These are phyloP conservation scores for Lapara coniferarum DNA, from an alignment of 2,888 invertebrate species.

Conservation along the genomic window DNA sequence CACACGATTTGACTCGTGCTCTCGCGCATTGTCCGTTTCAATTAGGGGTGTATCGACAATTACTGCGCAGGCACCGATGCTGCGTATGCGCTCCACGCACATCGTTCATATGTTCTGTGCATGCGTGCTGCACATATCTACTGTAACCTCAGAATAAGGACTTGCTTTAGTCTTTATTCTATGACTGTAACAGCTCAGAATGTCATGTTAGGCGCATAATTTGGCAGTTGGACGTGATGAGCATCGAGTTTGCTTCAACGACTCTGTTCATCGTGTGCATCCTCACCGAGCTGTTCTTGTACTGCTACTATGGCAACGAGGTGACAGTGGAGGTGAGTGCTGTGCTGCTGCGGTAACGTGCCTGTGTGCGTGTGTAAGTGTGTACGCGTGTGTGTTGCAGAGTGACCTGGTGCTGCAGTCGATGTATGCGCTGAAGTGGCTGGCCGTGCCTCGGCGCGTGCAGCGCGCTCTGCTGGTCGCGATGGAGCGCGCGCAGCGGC, in stretches of 20 bases:
- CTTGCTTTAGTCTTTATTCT: too few relatives aligned
- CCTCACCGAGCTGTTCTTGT: conserved; percentile 80
- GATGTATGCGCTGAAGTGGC: conserved; percentile 67
- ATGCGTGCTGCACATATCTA: too few relatives aligned
- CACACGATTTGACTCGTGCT: too few relatives aligned
- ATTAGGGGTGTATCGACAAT: too few relatives aligned
- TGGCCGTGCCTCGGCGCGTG: conserved; percentile 48
- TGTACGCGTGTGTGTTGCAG: conserved; percentile 47
- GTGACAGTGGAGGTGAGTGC: conserved; percentile 75
- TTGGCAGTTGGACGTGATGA: conserved; percentile 58
- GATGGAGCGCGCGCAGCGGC: conserved; percentile 73
- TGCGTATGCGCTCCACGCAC: too few relatives aligned
- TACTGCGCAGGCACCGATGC: too few relatives aligned
- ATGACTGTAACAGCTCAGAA: too few relatives aligned
- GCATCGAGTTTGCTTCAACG: conserved; percentile 79
- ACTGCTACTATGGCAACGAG: conserved; percentile 84
- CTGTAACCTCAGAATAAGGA: too few relatives aligned
- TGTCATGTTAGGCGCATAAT: not conserved
- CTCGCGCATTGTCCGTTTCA: too few relatives aligned
- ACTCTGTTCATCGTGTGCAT: conserved; percentile 80
- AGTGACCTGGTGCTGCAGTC: conserved; percentile 68
- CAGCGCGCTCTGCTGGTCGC: conserved; percentile 67
- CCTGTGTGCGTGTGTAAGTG: not conserved
- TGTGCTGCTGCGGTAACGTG: not conserved
- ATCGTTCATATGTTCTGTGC: too few relatives aligned